phyloP scores from a whole-genome alignment of 2,113 vertebrate genomes.

The Turnix velox region DNA sequence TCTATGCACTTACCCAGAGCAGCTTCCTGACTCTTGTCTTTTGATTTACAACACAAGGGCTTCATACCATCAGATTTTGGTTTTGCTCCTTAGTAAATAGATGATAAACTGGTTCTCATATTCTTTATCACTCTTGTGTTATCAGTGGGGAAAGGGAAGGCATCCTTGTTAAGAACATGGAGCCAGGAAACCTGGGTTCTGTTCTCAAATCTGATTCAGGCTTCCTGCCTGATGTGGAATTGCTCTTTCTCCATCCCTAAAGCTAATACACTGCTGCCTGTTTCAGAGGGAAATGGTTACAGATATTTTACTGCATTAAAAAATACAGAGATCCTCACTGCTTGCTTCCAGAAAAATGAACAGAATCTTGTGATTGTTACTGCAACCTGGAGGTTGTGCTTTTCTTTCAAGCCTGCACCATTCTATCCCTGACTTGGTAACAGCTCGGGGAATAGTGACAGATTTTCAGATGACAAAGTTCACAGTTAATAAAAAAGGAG shows the following conservation, averaged over 20 bases:
- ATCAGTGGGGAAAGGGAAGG: neutral
- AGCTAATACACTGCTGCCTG: neutral
- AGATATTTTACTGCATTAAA: neutral
- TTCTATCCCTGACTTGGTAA: neutral
- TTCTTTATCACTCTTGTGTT: neutral
- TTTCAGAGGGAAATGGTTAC: neutral
- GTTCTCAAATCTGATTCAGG: neutral
- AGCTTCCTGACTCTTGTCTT: neutral
- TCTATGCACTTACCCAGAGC: constrained; percentile 18
- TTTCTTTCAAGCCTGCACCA: neutral
- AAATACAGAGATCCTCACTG: neutral
- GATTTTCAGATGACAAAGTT: constrained; percentile 9
- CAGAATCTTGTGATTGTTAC: neutral
- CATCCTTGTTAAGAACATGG: neutral
- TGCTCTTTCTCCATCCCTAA: neutral
- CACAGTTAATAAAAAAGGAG: neutral
- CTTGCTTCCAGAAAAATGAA: neutral
- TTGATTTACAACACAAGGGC: neutral
- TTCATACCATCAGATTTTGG: neutral
- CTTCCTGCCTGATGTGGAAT: neutral
- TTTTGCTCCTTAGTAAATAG: neutral
- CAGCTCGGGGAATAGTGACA: neutral
- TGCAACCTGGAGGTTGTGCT: neutral
- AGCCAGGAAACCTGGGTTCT: neutral
- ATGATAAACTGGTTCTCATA: neutral